Base-by-base conservation (phyloP, 2,888 invertebrate genomes). In the Aspidapion aeneum region DNA sequence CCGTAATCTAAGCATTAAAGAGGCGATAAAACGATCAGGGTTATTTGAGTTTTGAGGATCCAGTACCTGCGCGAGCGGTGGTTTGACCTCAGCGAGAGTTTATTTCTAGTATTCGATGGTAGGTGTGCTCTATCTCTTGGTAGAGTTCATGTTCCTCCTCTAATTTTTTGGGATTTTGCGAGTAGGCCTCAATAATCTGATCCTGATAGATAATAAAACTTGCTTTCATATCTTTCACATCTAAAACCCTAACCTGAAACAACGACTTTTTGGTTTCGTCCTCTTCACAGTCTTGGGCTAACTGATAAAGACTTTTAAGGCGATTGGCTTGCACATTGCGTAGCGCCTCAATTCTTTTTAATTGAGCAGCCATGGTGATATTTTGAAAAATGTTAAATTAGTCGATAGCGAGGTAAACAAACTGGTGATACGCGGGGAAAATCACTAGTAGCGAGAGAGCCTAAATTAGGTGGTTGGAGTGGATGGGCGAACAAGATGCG, bases 271-370 rank as follows among this genome's bases (percentile, higher is more conserved):
- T 52, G 17, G 52, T 52, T 52, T 52, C 52, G 17, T 52, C 18
- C 19, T n/a, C 18, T 19, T 5, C 18, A 17, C 18, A 17, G 7
- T n/a, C 17, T 52, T 9, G 52, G 7, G 52, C 52, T 52, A 52
- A 52, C 52, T 5, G 3, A 7, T n/a, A n/a, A 52, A 52, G 18
- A 52, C 17, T 52, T 9, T 52, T 52, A 5, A 52, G 3, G 19
- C 52, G 52, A 5, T 3, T 19, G 3, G n/a, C 3, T 52, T 52
- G 52, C 18, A 52, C 52, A 3, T 52, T 52, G 7, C 52, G 17
- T 5, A 52, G 52, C 17, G 52, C 19, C n/a, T 52, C 52, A 19
- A 52, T 52, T n/a, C n/a, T 52, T 52, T 52, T 52, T 52, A 52
- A 35, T 35, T 35, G 35, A 7, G 35, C 12, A 35, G 5, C 12